Evolutionary conservation across 2,797 vertebrate genomes (phyloP).

Genomic region (Pangasius sanitwongsei): DNA sequence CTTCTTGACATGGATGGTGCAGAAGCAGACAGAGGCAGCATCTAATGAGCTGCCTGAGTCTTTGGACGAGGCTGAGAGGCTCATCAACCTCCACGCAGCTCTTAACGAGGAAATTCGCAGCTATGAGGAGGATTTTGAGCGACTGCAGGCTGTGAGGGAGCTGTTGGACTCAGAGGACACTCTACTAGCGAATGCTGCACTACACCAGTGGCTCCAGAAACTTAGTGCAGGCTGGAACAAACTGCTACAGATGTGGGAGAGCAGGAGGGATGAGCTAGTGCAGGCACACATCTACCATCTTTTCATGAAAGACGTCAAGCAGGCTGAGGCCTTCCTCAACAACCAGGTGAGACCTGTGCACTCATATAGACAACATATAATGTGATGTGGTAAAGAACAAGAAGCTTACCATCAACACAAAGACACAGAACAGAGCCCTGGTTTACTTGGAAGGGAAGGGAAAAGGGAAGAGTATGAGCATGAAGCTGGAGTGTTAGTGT

Average conservation of each 20-base stretch:
- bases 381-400: background rate
- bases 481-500: background rate
- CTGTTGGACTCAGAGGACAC: slow-evolving; percentile 85
- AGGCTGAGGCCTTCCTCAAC: slow-evolving; percentile 82
- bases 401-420: background rate
- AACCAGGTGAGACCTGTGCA: slow-evolving; percentile 80
- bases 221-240: slow-evolving; percentile 93
- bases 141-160: slow-evolving; percentile 89
- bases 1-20: slow-evolving; percentile 92
- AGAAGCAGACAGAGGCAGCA: slow-evolving; percentile 83
- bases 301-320: slow-evolving; percentile 88
- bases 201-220: slow-evolving; percentile 95
- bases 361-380: background rate
- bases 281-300: slow-evolving; percentile 92
- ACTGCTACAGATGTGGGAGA: slow-evolving; percentile 91
- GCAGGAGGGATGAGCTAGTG: slow-evolving; percentile 83
- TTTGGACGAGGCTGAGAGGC: slow-evolving; percentile 82
- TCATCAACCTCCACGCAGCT: slow-evolving; percentile 84
- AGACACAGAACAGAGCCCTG: background rate
- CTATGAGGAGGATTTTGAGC: slow-evolving; percentile 89
- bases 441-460: background rate
- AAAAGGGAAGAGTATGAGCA: background rate
- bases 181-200: slow-evolving; percentile 81
- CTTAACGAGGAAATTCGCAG: slow-evolving; percentile 93
- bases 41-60: slow-evolving; percentile 80